Percentiles rank a stretch among this genome's conserved stretches.
Evolutionary conservation across 1,140 invertebrate species (phyloP).

Genomic region (Cydia strobilella): DNA sequence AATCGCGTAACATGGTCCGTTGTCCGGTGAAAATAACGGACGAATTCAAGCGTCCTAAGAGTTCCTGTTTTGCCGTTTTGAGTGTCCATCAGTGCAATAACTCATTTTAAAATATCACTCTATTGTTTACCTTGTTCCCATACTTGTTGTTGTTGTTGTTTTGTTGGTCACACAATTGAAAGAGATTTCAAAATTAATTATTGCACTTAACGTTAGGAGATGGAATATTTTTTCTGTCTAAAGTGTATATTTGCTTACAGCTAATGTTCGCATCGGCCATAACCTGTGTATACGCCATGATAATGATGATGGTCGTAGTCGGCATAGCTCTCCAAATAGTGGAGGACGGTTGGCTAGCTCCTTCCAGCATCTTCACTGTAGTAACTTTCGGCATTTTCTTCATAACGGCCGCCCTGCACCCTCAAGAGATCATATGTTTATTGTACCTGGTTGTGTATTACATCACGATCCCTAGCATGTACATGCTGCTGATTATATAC

Average conservation of each 20-base stretch:
- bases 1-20: no score
- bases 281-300: slow-evolving; percentile 93
- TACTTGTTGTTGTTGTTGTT: no score
- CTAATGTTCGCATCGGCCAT: slow-evolving; percentile 95
- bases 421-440: slow-evolving; percentile 90
- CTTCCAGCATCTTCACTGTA: slow-evolving; percentile 89
- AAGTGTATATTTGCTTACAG: slow-evolving; percentile 77
- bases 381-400: slow-evolving; percentile 80
- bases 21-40: no score
- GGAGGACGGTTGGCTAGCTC: slow-evolving; percentile 89
- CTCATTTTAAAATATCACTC: no score
- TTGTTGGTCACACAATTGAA: no score
- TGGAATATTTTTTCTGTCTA: not conserved
- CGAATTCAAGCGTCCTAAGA: no score
- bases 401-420: slow-evolving; percentile 87
- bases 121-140: no score
- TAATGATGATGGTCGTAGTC: slow-evolving; percentile 96
- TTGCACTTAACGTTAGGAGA: no score
- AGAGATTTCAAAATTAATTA: no score
- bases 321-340: slow-evolving; percentile 91
- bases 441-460: slow-evolving; percentile 92
- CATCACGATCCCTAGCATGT: slow-evolving; percentile 96
- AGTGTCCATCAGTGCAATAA: no score
- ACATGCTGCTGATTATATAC: slow-evolving; percentile 94
- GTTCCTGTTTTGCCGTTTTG: no score